These are phyloP conservation scores for Willowsia nigromaculata DNA, from an alignment of 2,888 invertebrate genomes.

Conservation along the genomic window DNA sequence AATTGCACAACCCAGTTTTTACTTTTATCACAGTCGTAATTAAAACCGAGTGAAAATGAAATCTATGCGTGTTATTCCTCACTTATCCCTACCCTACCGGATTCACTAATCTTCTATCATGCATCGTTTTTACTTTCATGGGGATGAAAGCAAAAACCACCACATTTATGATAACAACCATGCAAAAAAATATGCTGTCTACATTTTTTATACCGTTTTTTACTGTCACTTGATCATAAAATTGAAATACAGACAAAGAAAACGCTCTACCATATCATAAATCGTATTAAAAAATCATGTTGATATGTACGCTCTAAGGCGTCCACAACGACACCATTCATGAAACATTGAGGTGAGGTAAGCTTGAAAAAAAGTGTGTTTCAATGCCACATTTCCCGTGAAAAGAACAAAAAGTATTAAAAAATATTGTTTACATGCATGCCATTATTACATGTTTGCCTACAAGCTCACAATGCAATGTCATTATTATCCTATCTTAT, in stretches of 20 bases:
- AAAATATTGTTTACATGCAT: neutral
- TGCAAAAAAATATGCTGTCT: neutral
- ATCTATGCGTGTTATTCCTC: neutral
- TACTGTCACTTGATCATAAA: constrained; percentile 12
- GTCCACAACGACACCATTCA: constrained; percentile 57
- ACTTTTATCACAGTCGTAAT: constrained; percentile 39
- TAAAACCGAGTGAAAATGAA: neutral
- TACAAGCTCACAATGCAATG: too few relatives aligned
- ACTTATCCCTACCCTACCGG: neutral
- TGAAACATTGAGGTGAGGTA: constrained; percentile 63
- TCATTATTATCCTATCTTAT: neutral
- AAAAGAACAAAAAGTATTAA: neutral
- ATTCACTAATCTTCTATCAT: neutral
- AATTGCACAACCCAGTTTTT: constrained; percentile 33
- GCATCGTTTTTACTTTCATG: neutral
- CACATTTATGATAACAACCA: neutral
- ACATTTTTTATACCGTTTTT: neutral
- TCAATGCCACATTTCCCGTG: constrained; percentile 70
- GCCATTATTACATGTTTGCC: neutral
- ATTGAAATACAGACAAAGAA: too few relatives aligned
- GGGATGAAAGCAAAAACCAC: neutral
- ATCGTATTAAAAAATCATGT: neutral
- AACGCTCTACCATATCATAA: too few relatives aligned
- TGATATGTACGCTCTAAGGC: neutral
- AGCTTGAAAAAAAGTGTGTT: constrained; percentile 58